Conservation (phyloP, 2,797 vertebrate genomes). For the Iguana delicatissima region DNA sequence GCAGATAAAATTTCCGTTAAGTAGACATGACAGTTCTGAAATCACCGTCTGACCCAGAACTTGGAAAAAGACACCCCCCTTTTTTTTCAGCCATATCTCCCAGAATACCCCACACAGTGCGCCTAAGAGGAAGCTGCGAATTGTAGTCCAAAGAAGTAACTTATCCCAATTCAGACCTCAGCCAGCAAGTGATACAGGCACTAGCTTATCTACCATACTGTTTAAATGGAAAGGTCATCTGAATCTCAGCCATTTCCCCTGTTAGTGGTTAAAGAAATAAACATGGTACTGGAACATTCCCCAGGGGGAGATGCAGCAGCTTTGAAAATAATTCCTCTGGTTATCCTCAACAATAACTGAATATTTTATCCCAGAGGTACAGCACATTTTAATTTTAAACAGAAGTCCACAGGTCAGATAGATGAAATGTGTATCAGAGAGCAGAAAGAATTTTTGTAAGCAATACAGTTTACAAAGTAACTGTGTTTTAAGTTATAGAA, state of each 20-base stretch:
- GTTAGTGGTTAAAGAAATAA: constrained; percentile 58
- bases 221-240: background rate
- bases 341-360: constrained; percentile 43
- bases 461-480: background rate
- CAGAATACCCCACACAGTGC: too few relatives aligned
- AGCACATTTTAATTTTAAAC: constrained; percentile 68
- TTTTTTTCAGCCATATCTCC: too few relatives aligned
- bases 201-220: background rate
- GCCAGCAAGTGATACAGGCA: background rate
- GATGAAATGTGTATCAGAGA: constrained; percentile 36
- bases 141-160: too few relatives aligned
- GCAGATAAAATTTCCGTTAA: too few relatives aligned
- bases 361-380: constrained; percentile 62
- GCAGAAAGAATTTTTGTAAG: background rate
- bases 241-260: constrained; percentile 47
- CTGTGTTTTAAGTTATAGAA: background rate
- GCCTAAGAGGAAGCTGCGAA: too few relatives aligned
- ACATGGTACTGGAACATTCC: constrained; percentile 35
- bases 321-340: constrained; percentile 49
- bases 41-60: rapidly evolving
- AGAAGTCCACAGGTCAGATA: constrained; percentile 34
- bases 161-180: background rate
- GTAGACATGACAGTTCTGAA: too few relatives aligned
- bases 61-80: too few relatives aligned
- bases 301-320: constrained; percentile 45